A percentile compares a stretch with the other conserved stretches of the same genome.
These are phyloP conservation scores for Orthonevra nobilis DNA, from an alignment of 2,888 invertebrate genomes.

Conservation along the genomic window DNA sequence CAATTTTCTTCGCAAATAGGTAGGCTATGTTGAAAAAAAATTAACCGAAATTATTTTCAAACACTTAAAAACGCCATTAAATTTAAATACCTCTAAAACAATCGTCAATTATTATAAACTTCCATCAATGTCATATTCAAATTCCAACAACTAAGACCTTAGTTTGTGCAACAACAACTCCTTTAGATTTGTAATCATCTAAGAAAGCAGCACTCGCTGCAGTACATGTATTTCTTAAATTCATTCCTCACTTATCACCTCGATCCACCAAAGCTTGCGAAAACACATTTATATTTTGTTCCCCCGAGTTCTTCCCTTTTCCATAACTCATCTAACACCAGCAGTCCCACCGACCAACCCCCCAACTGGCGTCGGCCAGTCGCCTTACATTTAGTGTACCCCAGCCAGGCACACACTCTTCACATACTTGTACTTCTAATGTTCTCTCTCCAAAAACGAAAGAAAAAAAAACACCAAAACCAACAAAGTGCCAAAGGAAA, in stretches of 20 bases:
- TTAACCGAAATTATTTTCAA: too few relatives aligned
- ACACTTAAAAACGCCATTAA: too few relatives aligned
- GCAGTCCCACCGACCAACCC: constrained; percentile 49
- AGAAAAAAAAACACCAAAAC: constrained; percentile 10
- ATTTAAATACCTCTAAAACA: too few relatives aligned
- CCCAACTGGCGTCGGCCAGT: constrained; percentile 62
- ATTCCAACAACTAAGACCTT: too few relatives aligned
- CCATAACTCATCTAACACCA: constrained; percentile 60
- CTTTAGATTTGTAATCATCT: too few relatives aligned
- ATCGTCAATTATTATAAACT: too few relatives aligned
- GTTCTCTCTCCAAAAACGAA: constrained; percentile 41
- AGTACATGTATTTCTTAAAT: too few relatives aligned
- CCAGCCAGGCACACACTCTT: constrained; percentile 46
- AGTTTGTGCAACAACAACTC: too few relatives aligned
- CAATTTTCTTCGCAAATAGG: too few relatives aligned
- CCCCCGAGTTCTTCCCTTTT: constrained; percentile 11
- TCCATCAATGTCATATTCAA: too few relatives aligned
- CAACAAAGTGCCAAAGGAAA: constrained; percentile 37
- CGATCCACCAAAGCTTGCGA: constrained; percentile 35
- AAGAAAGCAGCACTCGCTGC: too few relatives aligned
- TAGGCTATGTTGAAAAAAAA: too few relatives aligned
- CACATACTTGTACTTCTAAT: constrained; percentile 39
- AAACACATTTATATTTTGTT: constrained; percentile 20
- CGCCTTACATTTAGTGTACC: constrained; percentile 50
- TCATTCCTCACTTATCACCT: constrained; percentile 47